Evolutionary conservation across 2,113 vertebrate species (phyloP).

Genomic region (Barbus barbus): DNA sequence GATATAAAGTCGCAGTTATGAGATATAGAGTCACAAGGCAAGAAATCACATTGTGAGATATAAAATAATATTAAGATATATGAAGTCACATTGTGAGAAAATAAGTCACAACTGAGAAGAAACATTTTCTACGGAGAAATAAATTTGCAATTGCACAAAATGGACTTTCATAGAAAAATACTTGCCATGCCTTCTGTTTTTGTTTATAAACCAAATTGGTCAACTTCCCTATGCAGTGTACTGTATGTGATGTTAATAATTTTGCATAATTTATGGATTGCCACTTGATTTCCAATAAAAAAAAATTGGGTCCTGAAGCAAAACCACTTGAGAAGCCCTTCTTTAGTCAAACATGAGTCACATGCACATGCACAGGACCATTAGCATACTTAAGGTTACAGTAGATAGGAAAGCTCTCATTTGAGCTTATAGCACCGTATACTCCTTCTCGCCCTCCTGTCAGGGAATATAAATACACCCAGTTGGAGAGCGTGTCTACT

Average conservation of each 20-base stretch:
- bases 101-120: too few relatives aligned
- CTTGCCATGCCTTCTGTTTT: neutral
- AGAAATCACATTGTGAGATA: too few relatives aligned
- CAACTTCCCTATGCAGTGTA: neutral
- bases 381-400: neutral
- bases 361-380: neutral
- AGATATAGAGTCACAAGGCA: too few relatives aligned
- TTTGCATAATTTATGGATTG: neutral
- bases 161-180: neutral
- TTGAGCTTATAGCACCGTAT: neutral
- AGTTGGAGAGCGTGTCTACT: constrained; percentile 68
- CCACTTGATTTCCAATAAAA: neutral
- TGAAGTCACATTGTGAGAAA: too few relatives aligned
- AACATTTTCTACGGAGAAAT: neutral
- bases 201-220: neutral
- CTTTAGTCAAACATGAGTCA: neutral
- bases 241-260: neutral
- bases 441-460: constrained; percentile 1
- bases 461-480: constrained; percentile 38
- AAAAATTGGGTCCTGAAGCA: neutral
- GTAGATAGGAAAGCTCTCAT: constrained; percentile 1
- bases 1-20: neutral
- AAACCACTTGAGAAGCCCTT: neutral
- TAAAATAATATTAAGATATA: too few relatives aligned
- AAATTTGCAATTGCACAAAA: neutral